Evolutionary conservation across 2,797 vertebrate genomes (phyloP).

Genomic region (Sciurus vulgaris): DNA sequence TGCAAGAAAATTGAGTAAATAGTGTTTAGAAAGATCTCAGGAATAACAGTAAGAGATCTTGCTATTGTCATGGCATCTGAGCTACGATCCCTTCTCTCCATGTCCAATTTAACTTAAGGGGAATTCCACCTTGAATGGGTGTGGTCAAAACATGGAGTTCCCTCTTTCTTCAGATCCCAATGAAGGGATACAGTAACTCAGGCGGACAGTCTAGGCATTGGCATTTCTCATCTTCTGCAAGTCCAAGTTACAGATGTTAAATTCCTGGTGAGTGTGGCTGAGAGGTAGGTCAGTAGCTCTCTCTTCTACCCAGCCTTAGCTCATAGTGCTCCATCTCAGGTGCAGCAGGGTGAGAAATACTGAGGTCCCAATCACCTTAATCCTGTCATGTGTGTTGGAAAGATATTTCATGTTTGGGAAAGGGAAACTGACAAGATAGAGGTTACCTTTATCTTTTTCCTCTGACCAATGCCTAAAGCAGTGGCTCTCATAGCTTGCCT

Average conservation of each 20-base stretch:
- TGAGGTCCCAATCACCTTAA: neutral
- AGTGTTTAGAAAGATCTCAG: neutral
- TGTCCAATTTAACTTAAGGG: neutral
- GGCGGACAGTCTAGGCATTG: neutral
- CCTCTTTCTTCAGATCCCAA: neutral
- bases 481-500: neutral
- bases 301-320: neutral
- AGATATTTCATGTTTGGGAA: neutral
- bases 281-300: no score
- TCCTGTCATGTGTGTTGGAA: neutral
- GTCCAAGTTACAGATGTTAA: neutral
- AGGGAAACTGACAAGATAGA: neutral
- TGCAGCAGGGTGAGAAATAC: neutral
- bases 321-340: neutral
- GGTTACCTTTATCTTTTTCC: neutral
- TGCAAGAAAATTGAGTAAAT: slow-evolving; percentile 20
- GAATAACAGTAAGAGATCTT: neutral
- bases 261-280: neutral
- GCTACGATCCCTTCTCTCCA: no score
- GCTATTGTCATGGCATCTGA: neutral
- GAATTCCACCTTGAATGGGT: neutral
- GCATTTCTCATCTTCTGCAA: neutral
- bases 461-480: neutral
- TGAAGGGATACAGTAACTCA: neutral
- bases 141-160: neutral